Evolutionary conservation across 2,797 vertebrate species (phyloP).

Genomic region (Emys orbicularis): DNA sequence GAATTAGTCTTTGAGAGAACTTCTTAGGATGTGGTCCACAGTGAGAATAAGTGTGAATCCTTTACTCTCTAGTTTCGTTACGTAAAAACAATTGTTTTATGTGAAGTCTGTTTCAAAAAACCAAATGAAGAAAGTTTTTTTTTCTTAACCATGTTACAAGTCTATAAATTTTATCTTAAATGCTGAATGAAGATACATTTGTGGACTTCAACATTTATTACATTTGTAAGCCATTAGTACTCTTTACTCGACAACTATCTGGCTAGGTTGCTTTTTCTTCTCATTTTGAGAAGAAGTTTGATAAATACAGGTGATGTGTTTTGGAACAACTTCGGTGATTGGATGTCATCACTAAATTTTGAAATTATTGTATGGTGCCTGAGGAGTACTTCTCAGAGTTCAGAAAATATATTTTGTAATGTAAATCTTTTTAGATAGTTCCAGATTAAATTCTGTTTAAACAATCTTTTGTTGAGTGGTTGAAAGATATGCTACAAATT

Average conservation of each 20-base stretch:
- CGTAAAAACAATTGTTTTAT: neutral
- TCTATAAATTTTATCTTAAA: neutral
- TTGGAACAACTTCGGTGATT: neutral
- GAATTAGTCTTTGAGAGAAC: neutral
- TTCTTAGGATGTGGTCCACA: neutral
- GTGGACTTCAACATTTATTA: rapidly evolving
- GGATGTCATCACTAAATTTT: neutral
- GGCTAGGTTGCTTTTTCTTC: rapidly evolving
- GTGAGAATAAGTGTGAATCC: neutral
- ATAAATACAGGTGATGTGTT: neutral
- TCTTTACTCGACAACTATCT: neutral
- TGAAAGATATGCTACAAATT: neutral
- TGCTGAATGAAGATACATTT: rapidly evolving
- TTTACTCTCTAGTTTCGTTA: neutral
- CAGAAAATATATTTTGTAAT: neutral
- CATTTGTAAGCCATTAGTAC: rapidly evolving
- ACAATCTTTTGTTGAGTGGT: neutral
- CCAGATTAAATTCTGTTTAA: neutral
- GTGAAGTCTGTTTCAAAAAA: neutral
- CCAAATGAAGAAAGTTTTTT: neutral
- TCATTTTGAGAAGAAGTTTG: rapidly evolving
- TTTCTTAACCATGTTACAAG: neutral
- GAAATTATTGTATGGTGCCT: rapidly evolving
- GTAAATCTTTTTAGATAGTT: neutral
- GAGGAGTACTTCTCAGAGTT: rapidly evolving